Evolutionary conservation across 1,140 invertebrate species (phyloP).

Genomic region (Ceratosolen solmsi): DNA sequence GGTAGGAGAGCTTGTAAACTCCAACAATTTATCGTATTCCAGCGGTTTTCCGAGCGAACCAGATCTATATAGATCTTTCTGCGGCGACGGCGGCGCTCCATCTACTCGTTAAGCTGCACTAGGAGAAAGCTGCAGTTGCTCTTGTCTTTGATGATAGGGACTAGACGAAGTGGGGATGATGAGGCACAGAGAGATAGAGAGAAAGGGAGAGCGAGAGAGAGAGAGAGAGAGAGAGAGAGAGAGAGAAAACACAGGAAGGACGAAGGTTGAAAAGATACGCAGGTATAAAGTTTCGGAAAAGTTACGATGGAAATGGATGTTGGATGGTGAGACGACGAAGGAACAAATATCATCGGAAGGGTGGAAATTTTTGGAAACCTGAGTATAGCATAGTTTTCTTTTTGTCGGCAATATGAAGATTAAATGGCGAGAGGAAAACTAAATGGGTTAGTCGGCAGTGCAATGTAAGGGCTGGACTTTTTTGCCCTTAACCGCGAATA

Average conservation of each 20-base stretch:
- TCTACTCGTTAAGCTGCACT: constrained; percentile 45
- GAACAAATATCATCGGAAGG: background rate
- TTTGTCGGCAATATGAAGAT: background rate
- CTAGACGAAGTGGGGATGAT: background rate
- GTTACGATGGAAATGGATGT: background rate
- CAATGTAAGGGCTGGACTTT: background rate
- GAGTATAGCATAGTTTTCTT: background rate
- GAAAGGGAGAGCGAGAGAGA: background rate
- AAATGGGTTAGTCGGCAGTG: background rate
- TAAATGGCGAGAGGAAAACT: background rate
- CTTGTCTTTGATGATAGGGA: constrained; percentile 38
- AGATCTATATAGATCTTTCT: constrained; percentile 36
- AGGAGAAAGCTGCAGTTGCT: constrained; percentile 30
- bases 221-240: background rate
- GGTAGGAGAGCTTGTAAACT: constrained; percentile 38
- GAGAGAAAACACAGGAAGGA: background rate
- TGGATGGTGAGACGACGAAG: background rate
- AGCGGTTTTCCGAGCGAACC: constrained; percentile 38
- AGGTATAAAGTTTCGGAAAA: constrained; percentile 43
- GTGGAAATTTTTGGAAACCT: background rate
- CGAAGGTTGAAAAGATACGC: constrained; percentile 16
- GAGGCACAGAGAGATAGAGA: background rate
- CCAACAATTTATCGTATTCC: constrained; percentile 48
- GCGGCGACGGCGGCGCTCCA: constrained; percentile 12
- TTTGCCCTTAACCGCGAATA: background rate